These are phyloP conservation scores for Desmophyllum pertusum DNA, from an alignment of 92 coral and sea anemone genomes.

Conservation along the genomic window DNA sequence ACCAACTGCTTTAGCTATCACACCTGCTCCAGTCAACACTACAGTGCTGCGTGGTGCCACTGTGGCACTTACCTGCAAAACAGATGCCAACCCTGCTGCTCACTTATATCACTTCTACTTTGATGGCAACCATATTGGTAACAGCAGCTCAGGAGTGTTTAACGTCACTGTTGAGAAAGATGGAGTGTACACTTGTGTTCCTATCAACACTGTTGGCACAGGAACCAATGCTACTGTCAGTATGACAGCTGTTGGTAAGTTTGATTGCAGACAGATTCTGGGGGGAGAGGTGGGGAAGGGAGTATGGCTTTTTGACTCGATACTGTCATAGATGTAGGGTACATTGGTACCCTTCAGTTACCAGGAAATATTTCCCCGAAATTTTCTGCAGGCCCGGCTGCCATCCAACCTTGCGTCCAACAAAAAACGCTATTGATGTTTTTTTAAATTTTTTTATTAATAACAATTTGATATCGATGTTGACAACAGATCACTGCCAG, in stretches of 20 bases:
- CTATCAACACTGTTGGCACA: constrained; percentile 44
- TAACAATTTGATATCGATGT: no score
- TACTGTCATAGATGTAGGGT: no score
- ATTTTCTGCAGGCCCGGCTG: no score
- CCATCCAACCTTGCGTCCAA: no score
- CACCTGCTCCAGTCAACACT: background rate
- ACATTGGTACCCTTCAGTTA: no score
- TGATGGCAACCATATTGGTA: constrained; percentile 19
- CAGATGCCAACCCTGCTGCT: constrained; percentile 51
- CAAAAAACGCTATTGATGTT: no score
- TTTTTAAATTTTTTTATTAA: no score
- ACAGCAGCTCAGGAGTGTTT: constrained; percentile 29
- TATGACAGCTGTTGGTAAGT: constrained; percentile 39
- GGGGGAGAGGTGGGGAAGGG: no score
- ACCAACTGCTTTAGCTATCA: background rate
- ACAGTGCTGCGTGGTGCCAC: background rate
- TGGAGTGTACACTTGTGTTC: constrained; percentile 51
- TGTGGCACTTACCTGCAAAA: constrained; percentile 28
- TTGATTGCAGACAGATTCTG: background rate
- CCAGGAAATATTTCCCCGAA: no score
- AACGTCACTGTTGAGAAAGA: constrained; percentile 1
- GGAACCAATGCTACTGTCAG: constrained; percentile 47
- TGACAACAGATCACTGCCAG: no score
- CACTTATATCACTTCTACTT: constrained; percentile 37
- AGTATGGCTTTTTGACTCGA: no score